phyloP scores from a whole-genome alignment of 2,113 vertebrate species.

The Eudyptes chrysolophus region DNA sequence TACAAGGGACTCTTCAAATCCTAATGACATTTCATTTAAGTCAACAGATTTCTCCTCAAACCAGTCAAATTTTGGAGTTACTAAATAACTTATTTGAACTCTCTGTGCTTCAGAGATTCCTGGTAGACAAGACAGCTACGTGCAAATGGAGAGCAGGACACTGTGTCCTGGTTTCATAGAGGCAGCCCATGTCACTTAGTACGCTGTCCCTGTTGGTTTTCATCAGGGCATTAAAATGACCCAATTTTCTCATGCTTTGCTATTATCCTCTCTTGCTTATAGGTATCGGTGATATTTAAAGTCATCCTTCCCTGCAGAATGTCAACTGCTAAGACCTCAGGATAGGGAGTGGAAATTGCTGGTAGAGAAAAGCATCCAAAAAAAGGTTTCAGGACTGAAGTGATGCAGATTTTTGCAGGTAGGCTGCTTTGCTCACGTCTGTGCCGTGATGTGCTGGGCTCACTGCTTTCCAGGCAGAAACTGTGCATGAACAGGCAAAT shows the following conservation, averaged over 20 bases:
- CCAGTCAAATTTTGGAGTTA: neutral
- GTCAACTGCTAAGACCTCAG: neutral
- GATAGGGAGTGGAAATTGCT: neutral
- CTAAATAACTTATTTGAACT: neutral
- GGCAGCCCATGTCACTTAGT: neutral
- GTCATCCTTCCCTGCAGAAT: neutral
- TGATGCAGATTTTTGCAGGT: neutral
- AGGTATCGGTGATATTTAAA: neutral
- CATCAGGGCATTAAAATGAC: constrained; percentile 37
- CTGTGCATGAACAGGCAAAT: neutral
- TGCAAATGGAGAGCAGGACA: neutral
- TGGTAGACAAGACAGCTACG: neutral
- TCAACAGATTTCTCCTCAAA: neutral
- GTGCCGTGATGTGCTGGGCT: accelerated
- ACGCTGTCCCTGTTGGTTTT: neutral
- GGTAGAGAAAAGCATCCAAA: neutral
- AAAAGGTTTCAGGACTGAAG: neutral
- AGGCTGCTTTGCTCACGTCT: neutral
- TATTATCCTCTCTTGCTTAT: neutral
- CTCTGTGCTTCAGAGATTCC: neutral
- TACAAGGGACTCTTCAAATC: neutral
- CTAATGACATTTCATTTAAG: neutral
- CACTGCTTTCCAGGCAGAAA: neutral
- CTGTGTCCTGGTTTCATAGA: constrained; percentile 1
- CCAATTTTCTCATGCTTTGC: constrained; percentile 5